These are phyloP conservation scores for Thereva unica DNA, from an alignment of 2,888 invertebrate genomes.

Conservation along the genomic window DNA sequence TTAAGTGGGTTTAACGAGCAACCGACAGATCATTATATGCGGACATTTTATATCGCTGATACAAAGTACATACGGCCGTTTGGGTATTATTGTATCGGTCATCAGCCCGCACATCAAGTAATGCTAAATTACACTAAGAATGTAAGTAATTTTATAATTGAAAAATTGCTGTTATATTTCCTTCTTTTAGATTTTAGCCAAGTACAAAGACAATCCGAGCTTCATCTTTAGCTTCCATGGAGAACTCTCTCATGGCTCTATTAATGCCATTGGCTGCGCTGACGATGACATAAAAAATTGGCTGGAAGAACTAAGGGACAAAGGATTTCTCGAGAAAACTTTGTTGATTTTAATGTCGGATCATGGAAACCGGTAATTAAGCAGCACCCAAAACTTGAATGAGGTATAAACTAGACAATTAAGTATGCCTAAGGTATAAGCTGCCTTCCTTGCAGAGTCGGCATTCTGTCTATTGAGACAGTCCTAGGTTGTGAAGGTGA, in stretches of 20 bases:
- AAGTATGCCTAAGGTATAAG: no score
- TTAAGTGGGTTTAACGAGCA: conserved; percentile 80
- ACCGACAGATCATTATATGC: conserved; percentile 90
- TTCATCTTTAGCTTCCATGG: conserved; percentile 89
- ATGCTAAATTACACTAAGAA: conserved; percentile 69
- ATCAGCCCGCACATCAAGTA: conserved; percentile 69
- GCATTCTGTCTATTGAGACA: no score
- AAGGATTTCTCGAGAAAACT: conserved; percentile 74
- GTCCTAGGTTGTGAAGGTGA: no score
- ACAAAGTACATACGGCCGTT: conserved; percentile 62
- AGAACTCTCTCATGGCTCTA: conserved; percentile 85
- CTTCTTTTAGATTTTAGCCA: conserved; percentile 61
- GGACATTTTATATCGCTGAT: conserved; percentile 77
- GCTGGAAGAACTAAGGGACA: conserved; percentile 65
- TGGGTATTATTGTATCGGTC: conserved; percentile 70
- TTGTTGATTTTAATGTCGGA: conserved; percentile 89
- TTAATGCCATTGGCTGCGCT: conserved; percentile 75
- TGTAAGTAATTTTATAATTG: conserved; percentile 59
- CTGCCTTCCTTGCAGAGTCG: no score
- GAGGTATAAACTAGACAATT: no score
- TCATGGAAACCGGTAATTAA: conserved; percentile 78
- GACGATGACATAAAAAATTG: conserved; percentile 74
- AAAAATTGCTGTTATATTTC: neutral
- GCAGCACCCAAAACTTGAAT: no score
- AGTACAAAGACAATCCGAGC: conserved; percentile 69